These are phyloP conservation scores for Herpetotheres cachinnans DNA, from an alignment of 2,113 vertebrate species.

Conservation along the genomic window DNA sequence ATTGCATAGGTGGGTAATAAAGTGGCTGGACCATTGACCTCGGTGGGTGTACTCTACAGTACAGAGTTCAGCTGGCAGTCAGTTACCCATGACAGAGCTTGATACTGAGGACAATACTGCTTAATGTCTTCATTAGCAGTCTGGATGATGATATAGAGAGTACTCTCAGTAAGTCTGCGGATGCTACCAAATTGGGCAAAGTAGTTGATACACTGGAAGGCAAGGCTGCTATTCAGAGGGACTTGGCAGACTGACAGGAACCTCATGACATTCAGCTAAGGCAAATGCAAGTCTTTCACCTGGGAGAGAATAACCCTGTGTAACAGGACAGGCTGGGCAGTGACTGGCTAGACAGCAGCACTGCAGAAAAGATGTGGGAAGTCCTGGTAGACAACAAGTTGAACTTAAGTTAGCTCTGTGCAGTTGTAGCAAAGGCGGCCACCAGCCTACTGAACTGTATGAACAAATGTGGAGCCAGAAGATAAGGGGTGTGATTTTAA, in stretches of 20 bases:
- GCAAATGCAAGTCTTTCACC: neutral
- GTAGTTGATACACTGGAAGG: neutral
- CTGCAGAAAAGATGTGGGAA: neutral
- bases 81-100: neutral
- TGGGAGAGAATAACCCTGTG: neutral
- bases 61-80: neutral
- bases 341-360: neutral
- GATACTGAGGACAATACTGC: neutral
- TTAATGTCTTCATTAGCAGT: neutral
- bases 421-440: neutral
- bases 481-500: neutral
- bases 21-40: neutral
- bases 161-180: neutral
- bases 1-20: fast-evolving
- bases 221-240: neutral
- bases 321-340: neutral
- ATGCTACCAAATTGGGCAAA: neutral
- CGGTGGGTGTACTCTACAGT: fast-evolving
- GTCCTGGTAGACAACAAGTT: neutral
- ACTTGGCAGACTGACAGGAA: neutral
- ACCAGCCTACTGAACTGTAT: neutral
- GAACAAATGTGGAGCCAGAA: neutral
- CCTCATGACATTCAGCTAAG: neutral
- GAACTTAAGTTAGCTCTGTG: fast-evolving
- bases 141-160: neutral